Evolutionary conservation across 2,113 vertebrate species (phyloP).

Genomic region (Albula goreensis): DNA sequence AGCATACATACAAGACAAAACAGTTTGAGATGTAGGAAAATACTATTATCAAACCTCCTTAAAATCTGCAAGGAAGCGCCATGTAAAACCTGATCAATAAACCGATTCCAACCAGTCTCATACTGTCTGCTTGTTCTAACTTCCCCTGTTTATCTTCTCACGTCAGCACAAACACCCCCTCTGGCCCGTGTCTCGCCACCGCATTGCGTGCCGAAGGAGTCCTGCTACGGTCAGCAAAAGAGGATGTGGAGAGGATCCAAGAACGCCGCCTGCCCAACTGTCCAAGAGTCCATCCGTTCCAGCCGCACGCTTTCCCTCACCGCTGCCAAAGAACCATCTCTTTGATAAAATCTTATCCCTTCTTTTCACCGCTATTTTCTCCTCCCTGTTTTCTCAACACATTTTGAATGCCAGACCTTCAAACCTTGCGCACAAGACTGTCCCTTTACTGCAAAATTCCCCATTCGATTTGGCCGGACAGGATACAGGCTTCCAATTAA

Average conservation of each 20-base stretch:
- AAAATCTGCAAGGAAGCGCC: too few species aligned
- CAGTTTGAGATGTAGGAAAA: too few species aligned
- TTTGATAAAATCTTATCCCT: background rate
- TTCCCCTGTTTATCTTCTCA: background rate
- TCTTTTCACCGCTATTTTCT: background rate
- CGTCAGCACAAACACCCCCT: background rate
- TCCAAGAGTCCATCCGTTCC: background rate
- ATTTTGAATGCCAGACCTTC: too few species aligned
- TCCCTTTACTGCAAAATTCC: background rate
- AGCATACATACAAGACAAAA: too few species aligned
- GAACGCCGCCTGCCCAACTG: background rate
- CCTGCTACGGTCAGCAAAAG: background rate
- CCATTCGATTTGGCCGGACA: background rate
- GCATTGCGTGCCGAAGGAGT: background rate
- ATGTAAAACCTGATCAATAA: background rate
- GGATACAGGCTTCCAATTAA: background rate
- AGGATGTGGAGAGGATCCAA: background rate
- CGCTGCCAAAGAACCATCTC: background rate
- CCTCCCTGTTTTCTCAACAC: too few species aligned
- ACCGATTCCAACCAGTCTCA: background rate
- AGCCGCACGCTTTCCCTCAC: background rate
- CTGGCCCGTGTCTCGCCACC: background rate
- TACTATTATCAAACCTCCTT: too few species aligned
- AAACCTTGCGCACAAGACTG: background rate
- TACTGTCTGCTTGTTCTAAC: background rate